A percentile compares a stretch with the other conserved stretches of the same genome.
Evolutionary conservation across 2,113 vertebrate genomes (phyloP).

Genomic region (Tamias sibiricus): DNA sequence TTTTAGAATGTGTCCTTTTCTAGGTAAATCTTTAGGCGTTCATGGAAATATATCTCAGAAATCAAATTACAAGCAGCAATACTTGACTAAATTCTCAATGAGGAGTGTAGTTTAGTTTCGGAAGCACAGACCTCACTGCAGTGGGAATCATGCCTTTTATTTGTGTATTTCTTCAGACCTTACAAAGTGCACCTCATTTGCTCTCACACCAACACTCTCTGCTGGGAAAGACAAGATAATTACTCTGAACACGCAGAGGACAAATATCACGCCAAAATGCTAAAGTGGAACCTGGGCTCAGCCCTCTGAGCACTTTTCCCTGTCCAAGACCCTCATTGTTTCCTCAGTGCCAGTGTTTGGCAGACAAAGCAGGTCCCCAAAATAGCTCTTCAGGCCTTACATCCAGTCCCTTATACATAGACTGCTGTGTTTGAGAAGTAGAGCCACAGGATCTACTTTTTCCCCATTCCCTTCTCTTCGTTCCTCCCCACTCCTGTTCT

Average conservation of each 20-base stretch:
- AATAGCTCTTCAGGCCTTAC: background rate
- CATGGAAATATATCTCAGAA: background rate
- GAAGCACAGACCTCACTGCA: background rate
- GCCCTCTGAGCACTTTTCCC: background rate
- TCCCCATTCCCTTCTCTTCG: background rate
- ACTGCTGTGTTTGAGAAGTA: background rate
- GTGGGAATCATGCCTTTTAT: background rate
- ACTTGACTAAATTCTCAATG: background rate
- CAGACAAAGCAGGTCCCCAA: background rate
- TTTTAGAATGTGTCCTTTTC: background rate
- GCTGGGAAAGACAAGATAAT: background rate
- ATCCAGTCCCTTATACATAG: background rate
- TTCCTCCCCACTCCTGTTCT: background rate
- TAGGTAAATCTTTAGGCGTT: background rate
- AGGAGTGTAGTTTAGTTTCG: background rate
- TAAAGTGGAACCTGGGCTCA: background rate
- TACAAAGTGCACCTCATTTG: background rate
- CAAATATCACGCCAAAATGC: background rate
- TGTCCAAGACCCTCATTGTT: background rate
- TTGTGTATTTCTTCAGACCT: background rate
- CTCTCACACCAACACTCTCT: background rate
- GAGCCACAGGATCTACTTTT: background rate
- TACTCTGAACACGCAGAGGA: background rate
- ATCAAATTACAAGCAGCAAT: background rate
- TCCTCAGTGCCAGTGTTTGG: rapidly evolving